Evolutionary conservation across 2,888 invertebrate species (phyloP).

Genomic region (Parascotia fuliginaria): DNA sequence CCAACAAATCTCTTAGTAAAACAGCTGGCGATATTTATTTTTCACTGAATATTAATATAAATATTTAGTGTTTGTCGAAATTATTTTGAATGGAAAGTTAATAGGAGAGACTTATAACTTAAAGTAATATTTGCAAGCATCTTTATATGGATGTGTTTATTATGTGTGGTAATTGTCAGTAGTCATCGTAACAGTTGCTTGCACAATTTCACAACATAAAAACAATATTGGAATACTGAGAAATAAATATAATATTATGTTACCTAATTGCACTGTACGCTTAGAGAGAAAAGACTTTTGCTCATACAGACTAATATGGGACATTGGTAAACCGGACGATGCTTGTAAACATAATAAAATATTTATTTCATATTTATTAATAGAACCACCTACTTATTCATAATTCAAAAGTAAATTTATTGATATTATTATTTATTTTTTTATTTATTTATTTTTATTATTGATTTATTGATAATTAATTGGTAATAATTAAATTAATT

Average conservation of each 20-base stretch:
- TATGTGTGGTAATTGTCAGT: slow-evolving; percentile 18
- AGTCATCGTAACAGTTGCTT: slow-evolving; percentile 35
- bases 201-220: slow-evolving; percentile 57
- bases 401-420: too few relatives aligned
- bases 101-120: slow-evolving; percentile 21
- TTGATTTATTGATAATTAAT: not conserved
- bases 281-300: slow-evolving; percentile 52
- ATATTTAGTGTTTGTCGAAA: slow-evolving; percentile 6
- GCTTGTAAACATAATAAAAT: slow-evolving; percentile 19
- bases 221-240: slow-evolving; percentile 52
- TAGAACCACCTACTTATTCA: too few relatives aligned
- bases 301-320: slow-evolving; percentile 44
- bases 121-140: slow-evolving; percentile 15
- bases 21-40: not conserved
- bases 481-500: too few relatives aligned
- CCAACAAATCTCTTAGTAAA: slow-evolving; percentile 6
- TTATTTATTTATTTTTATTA: not conserved
- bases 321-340: slow-evolving; percentile 28
- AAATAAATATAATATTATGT: slow-evolving; percentile 60
- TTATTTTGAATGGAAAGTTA: slow-evolving; percentile 16
- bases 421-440: too few relatives aligned
- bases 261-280: slow-evolving; percentile 59
- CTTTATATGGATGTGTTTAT: slow-evolving; percentile 24
- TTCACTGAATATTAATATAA: slow-evolving; percentile 10
- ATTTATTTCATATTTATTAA: slow-evolving; percentile 5